These are phyloP conservation scores for Puffinus mauretanicus DNA, from an alignment of 2,113 vertebrate genomes.

Conservation along the genomic window DNA sequence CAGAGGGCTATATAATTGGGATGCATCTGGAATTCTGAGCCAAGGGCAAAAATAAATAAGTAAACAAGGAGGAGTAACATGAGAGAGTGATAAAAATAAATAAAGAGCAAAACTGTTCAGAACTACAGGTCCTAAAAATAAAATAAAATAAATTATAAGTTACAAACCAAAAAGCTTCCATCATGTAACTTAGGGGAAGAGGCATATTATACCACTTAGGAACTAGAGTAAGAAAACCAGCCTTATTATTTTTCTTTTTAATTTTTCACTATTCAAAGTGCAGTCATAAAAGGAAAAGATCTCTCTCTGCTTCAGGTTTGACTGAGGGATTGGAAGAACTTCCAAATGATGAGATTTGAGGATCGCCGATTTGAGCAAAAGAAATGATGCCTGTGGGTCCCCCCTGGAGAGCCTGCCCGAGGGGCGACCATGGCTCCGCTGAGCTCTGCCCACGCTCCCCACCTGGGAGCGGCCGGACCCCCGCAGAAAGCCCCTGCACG, in stretches of 20 bases:
- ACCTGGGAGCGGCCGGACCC: rapidly evolving
- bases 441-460: not conserved
- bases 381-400: rapidly evolving
- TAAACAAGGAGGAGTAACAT: not conserved
- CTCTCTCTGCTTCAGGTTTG: not conserved
- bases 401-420: not conserved
- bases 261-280: not conserved
- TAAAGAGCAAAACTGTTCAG: not conserved
- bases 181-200: not conserved
- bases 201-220: not conserved
- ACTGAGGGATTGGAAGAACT: not conserved
- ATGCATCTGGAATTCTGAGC: not conserved
- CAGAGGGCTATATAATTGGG: not conserved
- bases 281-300: not conserved
- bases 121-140: not conserved
- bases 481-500: rapidly evolving
- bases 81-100: not conserved
- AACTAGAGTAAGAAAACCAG: not conserved
- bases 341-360: not conserved
- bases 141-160: not conserved
- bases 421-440: rapidly evolving
- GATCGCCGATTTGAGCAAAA: not conserved
- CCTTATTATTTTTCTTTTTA: not conserved
- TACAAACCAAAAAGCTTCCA: not conserved
- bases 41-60: not conserved